phyloP scores from a whole-genome alignment of 2,113 vertebrate species.

The Apaloderma vittatum region DNA sequence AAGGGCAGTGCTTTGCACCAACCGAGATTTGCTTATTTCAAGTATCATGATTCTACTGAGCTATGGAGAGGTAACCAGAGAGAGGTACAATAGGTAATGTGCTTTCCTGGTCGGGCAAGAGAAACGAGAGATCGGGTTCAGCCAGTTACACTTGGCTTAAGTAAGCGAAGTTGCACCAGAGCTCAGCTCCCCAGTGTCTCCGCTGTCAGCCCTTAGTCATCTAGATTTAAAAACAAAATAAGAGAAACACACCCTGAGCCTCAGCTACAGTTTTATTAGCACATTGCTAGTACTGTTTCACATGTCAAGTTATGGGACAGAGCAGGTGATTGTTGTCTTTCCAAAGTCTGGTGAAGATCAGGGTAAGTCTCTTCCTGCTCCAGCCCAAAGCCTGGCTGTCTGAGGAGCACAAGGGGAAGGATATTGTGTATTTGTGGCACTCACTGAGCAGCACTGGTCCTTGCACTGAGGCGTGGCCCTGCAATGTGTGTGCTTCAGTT shows the following conservation, averaged over 20 bases:
- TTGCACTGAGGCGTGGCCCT: neutral
- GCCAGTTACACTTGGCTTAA: conserved; percentile 30
- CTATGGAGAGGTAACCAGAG: neutral
- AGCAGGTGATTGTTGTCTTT: accelerated
- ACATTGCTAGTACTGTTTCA: neutral
- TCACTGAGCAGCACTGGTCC: neutral
- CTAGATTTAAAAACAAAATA: neutral
- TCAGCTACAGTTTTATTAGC: neutral
- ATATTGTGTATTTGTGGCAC: accelerated
- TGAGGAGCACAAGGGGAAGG: neutral
- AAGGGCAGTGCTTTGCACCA: neutral
- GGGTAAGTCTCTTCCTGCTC: neutral
- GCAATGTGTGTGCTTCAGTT: neutral
- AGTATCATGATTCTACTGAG: accelerated
- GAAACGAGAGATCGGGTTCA: conserved; percentile 30
- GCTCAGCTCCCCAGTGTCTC: neutral
- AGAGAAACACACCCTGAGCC: neutral
- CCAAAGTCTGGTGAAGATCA: neutral
- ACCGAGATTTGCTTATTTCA: neutral
- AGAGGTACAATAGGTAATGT: neutral
- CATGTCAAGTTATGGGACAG: neutral
- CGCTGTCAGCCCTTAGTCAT: neutral
- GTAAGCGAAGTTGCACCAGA: neutral
- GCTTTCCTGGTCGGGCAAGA: neutral
- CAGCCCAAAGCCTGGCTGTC: neutral